phyloP scores from a whole-genome alignment of 2,888 invertebrate species.

The Sphaeridia pumilis region DNA sequence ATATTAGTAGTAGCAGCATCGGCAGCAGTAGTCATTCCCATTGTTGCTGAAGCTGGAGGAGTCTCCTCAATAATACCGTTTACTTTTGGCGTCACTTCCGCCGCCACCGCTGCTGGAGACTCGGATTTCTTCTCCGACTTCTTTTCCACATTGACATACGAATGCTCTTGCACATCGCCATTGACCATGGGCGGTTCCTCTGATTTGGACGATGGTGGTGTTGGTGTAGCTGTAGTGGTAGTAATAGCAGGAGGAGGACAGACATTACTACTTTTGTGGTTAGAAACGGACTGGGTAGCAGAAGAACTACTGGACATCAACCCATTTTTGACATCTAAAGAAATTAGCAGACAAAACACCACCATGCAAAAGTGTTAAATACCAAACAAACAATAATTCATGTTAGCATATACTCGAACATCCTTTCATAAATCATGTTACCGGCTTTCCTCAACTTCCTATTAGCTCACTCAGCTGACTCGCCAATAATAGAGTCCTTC shows the following conservation, averaged over 20 bases:
- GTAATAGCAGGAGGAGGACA: conserved; percentile 7
- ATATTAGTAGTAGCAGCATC: not conserved
- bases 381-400: conserved; percentile 1
- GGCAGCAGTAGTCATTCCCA: not conserved
- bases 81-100: not conserved
- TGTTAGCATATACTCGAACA: too few relatives aligned
- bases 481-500: too few relatives aligned
- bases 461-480: too few relatives aligned
- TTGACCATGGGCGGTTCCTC: too few relatives aligned
- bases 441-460: too few relatives aligned
- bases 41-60: not conserved
- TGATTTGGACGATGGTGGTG: too few relatives aligned
- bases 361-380: conserved; percentile 17
- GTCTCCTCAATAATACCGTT: not conserved
- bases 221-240: conserved; percentile 4
- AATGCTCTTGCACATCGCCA: conserved; percentile 5
- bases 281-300: conserved; percentile 9
- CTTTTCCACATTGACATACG: conserved; percentile 10
- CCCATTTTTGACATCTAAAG: conserved; percentile 13
- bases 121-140: not conserved
- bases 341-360: conserved; percentile 16
- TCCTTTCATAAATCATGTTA: too few relatives aligned
- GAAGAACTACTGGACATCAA: conserved; percentile 13
- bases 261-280: conserved; percentile 9
- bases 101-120: too few relatives aligned